Evolutionary conservation across 1,140 invertebrate species (phyloP).

Genomic region (Euura lappo): DNA sequence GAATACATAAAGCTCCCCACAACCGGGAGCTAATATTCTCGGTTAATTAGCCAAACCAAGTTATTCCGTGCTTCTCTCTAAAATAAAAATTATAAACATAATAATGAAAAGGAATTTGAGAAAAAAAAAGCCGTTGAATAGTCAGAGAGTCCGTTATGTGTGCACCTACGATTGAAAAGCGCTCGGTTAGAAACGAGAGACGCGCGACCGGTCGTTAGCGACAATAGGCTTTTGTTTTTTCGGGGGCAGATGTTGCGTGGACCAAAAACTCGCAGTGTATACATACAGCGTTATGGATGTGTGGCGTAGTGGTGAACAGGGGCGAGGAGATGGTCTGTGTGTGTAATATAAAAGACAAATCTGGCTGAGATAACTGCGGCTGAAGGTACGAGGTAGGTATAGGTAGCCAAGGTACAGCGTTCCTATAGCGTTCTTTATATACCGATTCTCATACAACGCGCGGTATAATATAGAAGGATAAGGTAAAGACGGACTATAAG

Average conservation of each 20-base stretch:
- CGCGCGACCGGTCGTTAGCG: slow-evolving; percentile 60
- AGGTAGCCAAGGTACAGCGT: background rate
- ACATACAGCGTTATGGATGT: slow-evolving; percentile 26
- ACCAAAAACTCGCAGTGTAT: slow-evolving; percentile 35
- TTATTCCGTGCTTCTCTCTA: no score
- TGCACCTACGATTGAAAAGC: slow-evolving; percentile 61
- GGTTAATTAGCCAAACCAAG: no score
- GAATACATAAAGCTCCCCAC: no score
- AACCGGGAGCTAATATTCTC: no score
- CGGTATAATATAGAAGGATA: slow-evolving; percentile 23
- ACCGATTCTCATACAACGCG: no score
- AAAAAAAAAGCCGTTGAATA: slow-evolving; percentile 28
- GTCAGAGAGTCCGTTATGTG: slow-evolving; percentile 54
- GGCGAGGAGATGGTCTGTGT: background rate
- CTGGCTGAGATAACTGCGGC: slow-evolving; percentile 21
- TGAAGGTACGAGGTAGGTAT: background rate
- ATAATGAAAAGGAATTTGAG: background rate
- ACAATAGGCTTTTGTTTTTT: slow-evolving; percentile 64
- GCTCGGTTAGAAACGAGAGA: slow-evolving; percentile 63
- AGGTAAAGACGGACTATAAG: slow-evolving; percentile 57
- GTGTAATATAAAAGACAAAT: slow-evolving; percentile 23
- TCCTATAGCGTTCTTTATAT: slow-evolving; percentile 18
- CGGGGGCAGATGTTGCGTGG: slow-evolving; percentile 59
- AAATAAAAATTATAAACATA: background rate
- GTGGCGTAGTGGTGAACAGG: background rate